Percentiles rank a stretch among this genome's conserved stretches.
Evolutionary conservation across 2,888 invertebrate genomes (phyloP).

Genomic region (Drosophila formosana): DNA sequence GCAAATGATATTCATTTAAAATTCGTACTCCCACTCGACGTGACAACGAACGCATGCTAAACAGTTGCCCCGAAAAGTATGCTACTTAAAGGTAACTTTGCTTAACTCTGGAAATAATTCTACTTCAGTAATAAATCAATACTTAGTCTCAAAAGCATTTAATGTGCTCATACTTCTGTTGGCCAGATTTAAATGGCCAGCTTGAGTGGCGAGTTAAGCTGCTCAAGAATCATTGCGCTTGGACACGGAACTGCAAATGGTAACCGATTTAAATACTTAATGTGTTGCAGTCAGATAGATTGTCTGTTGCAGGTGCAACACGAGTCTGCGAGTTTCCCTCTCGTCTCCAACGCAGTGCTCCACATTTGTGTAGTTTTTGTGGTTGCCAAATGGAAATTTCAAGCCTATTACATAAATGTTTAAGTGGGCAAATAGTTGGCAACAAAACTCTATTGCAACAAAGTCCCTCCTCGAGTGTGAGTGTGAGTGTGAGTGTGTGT

Average conservation of each 20-base stretch:
- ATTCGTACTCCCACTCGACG: conserved; percentile 57
- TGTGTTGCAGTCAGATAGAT: conserved; percentile 31
- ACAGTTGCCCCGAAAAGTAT: conserved; percentile 35
- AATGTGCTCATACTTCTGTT: not conserved
- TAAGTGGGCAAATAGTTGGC: conserved; percentile 71
- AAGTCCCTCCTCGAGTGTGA: conserved; percentile 9
- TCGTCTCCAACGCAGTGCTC: conserved; percentile 36
- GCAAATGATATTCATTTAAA: conserved; percentile 74
- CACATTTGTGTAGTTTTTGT: conserved; percentile 58
- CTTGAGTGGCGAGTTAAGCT: conserved; percentile 31
- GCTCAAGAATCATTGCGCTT: conserved; percentile 59
- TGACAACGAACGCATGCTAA: conserved; percentile 38
- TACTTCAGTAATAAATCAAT: not conserved
- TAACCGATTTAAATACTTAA: conserved; percentile 68
- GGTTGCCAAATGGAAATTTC: conserved; percentile 72
- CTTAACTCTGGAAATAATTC: not conserved
- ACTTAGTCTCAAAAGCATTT: conserved; percentile 1
- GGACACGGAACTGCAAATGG: conserved; percentile 47
- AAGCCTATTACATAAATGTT: conserved; percentile 79
- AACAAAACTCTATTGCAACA: conserved; percentile 52
- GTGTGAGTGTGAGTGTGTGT: conserved; percentile 8
- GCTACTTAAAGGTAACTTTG: conserved; percentile 24
- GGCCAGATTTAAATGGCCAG: conserved; percentile 11
- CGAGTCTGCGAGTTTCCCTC: conserved; percentile 5
- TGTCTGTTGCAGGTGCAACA: conserved; percentile 10